Conservation (phyloP, 1,140 invertebrate genomes). For the Drosophila parvula region DNA sequence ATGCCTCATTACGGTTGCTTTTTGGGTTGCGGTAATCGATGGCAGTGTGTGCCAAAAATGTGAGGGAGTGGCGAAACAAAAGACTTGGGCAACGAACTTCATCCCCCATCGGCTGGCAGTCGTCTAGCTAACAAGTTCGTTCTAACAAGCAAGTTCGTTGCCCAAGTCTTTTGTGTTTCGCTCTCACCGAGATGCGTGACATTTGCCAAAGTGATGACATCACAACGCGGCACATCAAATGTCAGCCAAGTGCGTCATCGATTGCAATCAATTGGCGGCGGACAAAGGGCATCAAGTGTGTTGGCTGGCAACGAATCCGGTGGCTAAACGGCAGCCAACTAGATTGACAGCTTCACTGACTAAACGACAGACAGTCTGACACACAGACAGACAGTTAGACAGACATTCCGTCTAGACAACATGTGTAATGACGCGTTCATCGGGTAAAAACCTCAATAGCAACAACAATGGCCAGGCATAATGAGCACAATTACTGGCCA, state of each 20-base stretch:
- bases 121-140: background rate
- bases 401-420: slow-evolving; percentile 71
- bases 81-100: slow-evolving; percentile 75
- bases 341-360: slow-evolving; percentile 57
- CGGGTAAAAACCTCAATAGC: slow-evolving; percentile 40
- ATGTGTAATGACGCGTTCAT: slow-evolving; percentile 72
- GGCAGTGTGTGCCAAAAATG: slow-evolving; percentile 71
- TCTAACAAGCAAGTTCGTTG: slow-evolving; percentile 41
- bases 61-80: slow-evolving; percentile 74
- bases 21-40: slow-evolving; percentile 72
- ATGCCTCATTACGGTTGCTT: slow-evolving; percentile 76
- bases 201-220: slow-evolving; percentile 58
- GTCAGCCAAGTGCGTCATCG: slow-evolving; percentile 75
- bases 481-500: slow-evolving; percentile 76
- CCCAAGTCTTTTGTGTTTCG: slow-evolving; percentile 1
- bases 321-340: slow-evolving; percentile 58
- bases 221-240: slow-evolving; percentile 50
- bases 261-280: slow-evolving; percentile 22
- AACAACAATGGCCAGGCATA: slow-evolving; percentile 59
- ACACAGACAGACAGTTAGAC: slow-evolving; percentile 34
- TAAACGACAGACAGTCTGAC: slow-evolving; percentile 29
- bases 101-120: slow-evolving; percentile 2
- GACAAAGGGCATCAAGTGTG: slow-evolving; percentile 67
- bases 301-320: slow-evolving; percentile 48
- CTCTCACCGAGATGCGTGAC: slow-evolving; percentile 53